Percentiles rank a stretch among this genome's conserved stretches.
Evolutionary conservation across 2,797 vertebrate genomes (phyloP).

Genomic region (Falco novaeseelandiae): DNA sequence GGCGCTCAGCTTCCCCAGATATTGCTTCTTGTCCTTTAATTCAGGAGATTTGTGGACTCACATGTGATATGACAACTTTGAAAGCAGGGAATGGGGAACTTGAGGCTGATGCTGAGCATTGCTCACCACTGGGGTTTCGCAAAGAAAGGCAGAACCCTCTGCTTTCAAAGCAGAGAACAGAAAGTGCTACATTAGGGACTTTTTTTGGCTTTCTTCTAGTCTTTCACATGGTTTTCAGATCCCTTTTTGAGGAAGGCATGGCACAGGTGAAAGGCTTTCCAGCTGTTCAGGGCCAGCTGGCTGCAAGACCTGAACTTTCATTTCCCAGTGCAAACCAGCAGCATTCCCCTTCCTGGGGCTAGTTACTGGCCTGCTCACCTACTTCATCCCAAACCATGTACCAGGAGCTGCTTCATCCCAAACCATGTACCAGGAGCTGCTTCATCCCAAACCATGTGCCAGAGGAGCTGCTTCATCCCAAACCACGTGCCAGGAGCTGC

Average conservation of each 20-base stretch:
- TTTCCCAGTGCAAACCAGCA: neutral
- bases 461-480: neutral
- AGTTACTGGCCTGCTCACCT: neutral
- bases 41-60: neutral
- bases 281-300: neutral
- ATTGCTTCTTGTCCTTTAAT: constrained; percentile 7
- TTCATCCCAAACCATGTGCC: neutral
- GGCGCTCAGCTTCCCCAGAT: neutral
- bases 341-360: neutral
- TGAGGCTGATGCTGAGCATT: neutral
- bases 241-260: neutral
- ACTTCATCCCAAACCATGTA: neutral
- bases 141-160: neutral
- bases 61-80: accelerated
- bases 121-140: neutral
- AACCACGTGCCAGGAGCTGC: neutral
- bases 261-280: neutral
- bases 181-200: neutral
- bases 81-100: neutral
- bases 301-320: neutral
- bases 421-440: too few species aligned
- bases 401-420: neutral
- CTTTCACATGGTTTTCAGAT: neutral
- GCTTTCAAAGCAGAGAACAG: neutral
- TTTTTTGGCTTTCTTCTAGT: neutral